A percentile compares a stretch with the other conserved stretches of the same genome.
Conservation (phyloP, 2,113 vertebrate species). For the Ammospiza caudacuta region DNA sequence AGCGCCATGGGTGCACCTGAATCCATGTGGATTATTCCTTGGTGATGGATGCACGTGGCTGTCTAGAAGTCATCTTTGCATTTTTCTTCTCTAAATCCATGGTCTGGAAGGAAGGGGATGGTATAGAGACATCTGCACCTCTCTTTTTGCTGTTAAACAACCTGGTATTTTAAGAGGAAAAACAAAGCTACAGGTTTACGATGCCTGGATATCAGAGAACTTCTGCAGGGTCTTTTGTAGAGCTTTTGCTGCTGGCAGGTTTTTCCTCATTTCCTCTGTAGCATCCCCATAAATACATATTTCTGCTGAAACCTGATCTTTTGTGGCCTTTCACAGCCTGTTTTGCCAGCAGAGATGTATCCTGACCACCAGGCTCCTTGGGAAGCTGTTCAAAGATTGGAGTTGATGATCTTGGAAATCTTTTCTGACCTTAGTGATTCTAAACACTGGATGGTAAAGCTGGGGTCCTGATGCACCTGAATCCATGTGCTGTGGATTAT, state of each 20-base stretch:
- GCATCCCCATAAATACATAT: not conserved
- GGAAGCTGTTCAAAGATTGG: not conserved
- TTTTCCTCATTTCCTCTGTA: not conserved
- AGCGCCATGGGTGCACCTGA: not conserved
- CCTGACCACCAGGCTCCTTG: not conserved
- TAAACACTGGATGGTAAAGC: not conserved
- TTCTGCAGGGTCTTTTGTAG: not conserved
- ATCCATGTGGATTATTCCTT: not conserved
- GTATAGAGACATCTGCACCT: not conserved
- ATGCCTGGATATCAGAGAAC: not conserved
- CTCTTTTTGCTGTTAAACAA: not conserved
- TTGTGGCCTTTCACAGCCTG: rapidly evolving
- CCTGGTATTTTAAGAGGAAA: not conserved
- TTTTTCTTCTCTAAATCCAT: not conserved
- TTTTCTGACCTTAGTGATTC: not conserved
- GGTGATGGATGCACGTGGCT: not conserved
- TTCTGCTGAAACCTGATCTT: not conserved
- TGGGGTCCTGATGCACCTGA: not conserved
- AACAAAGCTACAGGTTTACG: not conserved
- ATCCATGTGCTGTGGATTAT: not conserved
- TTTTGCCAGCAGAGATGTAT: not conserved
- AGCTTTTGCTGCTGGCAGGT: not conserved
- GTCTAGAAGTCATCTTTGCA: not conserved
- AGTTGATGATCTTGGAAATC: not conserved
- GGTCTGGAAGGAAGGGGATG: not conserved